Conservation (phyloP, 2,113 vertebrate genomes). For the Istiophorus platypterus region DNA sequence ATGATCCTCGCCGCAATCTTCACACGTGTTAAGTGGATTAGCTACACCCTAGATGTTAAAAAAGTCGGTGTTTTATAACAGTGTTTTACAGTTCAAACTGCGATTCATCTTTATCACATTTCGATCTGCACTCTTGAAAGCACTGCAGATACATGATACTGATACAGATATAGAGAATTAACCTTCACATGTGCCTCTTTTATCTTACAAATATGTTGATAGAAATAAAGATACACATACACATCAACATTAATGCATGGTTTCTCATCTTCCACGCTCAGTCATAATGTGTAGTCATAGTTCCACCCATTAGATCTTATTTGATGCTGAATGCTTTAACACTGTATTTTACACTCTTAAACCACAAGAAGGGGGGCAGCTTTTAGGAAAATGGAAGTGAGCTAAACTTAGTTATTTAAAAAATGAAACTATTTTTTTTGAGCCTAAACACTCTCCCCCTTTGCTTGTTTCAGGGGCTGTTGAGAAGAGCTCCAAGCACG, state of each 20-base stretch:
- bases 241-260: background rate
- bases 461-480: constrained; percentile 88
- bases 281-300: background rate
- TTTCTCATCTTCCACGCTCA: background rate
- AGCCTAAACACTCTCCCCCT: background rate
- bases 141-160: constrained; percentile 38
- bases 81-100: constrained; percentile 46
- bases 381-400: background rate
- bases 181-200: constrained; percentile 14
- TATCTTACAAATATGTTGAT: constrained; percentile 1
- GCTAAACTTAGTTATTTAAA: background rate
- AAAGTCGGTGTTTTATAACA: constrained; percentile 53
- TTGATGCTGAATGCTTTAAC: background rate
- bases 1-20: constrained; percentile 52
- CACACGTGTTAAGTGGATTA: constrained; percentile 73
- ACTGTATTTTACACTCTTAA: background rate
- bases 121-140: constrained; percentile 52
- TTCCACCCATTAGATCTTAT: background rate
- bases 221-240: background rate
- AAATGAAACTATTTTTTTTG: background rate
- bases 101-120: constrained; percentile 62
- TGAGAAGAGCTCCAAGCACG: constrained; percentile 98
- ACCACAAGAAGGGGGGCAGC: background rate
- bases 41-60: constrained; percentile 46
- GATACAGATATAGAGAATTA: constrained; percentile 52